Conservation (phyloP, 1,140 invertebrate genomes). For the Habropoda laboriosa region DNA sequence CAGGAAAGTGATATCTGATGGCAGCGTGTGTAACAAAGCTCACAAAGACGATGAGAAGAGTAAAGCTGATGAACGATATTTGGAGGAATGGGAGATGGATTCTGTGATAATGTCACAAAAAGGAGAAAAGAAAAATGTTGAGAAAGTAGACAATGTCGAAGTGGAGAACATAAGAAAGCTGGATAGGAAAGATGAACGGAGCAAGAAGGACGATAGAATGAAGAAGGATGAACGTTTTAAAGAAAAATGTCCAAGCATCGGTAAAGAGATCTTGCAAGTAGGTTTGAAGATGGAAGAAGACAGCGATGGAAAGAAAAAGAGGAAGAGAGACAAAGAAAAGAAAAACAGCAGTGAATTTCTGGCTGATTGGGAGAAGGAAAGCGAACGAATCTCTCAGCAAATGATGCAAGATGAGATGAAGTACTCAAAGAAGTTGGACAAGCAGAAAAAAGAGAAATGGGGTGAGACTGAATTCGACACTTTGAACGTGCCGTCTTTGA, state of each 20-base stretch:
- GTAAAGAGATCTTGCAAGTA: constrained; percentile 42
- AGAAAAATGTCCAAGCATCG: constrained; percentile 8
- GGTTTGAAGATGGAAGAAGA: constrained; percentile 49
- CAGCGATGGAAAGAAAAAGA: constrained; percentile 40
- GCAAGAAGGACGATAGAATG: constrained; percentile 32
- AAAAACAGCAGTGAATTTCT: constrained; percentile 54
- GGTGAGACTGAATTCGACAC: constrained; percentile 75
- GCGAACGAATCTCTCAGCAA: constrained; percentile 50
- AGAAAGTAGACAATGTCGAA: constrained; percentile 10
- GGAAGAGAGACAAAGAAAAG: constrained; percentile 52
- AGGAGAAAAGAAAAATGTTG: constrained; percentile 2
- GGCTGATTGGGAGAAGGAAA: constrained; percentile 56
- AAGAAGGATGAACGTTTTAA: constrained; percentile 44
- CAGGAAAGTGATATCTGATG: constrained; percentile 12
- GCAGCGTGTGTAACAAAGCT: background rate
- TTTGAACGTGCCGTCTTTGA: constrained; percentile 74
- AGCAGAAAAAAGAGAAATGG: constrained; percentile 67
- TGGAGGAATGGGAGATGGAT: constrained; percentile 69
- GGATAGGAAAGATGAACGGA: constrained; percentile 54
- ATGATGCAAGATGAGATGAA: constrained; percentile 60
- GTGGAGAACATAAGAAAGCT: constrained; percentile 1
- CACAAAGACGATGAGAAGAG: constrained; percentile 25
- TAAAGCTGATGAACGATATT: constrained; percentile 43
- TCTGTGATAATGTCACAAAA: constrained; percentile 39
- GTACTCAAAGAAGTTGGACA: constrained; percentile 46